These are phyloP conservation scores for Leucosticte australis DNA, from an alignment of 2,113 vertebrate species.

Conservation along the genomic window DNA sequence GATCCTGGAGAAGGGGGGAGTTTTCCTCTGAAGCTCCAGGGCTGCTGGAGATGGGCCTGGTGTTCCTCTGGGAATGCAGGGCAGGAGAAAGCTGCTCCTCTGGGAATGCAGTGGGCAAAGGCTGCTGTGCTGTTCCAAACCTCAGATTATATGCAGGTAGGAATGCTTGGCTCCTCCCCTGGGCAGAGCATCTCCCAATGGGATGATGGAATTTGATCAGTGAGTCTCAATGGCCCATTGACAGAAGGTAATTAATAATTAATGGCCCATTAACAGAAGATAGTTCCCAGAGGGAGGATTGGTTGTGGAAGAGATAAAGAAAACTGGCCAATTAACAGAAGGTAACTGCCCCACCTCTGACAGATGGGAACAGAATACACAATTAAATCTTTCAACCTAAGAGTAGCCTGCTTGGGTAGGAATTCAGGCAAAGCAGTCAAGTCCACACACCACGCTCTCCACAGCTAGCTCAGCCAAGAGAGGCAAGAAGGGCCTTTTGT, in stretches of 20 bases:
- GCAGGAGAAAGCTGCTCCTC: too few relatives aligned
- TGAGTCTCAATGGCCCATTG: not conserved
- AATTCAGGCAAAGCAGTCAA: not conserved
- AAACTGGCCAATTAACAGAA: not conserved
- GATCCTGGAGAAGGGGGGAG: not conserved
- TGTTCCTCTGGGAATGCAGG: too few relatives aligned
- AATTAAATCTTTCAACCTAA: not conserved
- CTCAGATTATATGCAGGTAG: not conserved
- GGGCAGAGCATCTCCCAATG: not conserved
- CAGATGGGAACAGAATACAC: not conserved
- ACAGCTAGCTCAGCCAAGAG: accelerated
- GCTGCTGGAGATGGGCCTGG: not conserved
- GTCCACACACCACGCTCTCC: not conserved
- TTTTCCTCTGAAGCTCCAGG: not conserved
- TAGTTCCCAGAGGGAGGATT: not conserved
- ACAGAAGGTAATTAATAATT: not conserved
- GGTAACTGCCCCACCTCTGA: not conserved
- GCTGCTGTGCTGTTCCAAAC: accelerated
- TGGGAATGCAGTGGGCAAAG: not conserved
- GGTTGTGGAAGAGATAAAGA: not conserved
- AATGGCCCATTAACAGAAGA: not conserved
- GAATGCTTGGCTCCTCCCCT: not conserved
- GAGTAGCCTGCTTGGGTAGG: not conserved
- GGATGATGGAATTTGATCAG: not conserved
- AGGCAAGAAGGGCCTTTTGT: not conserved